These are phyloP conservation scores for Eupleurogrammus muticus DNA, from an alignment of 2,797 vertebrate species.

Conservation along the genomic window DNA sequence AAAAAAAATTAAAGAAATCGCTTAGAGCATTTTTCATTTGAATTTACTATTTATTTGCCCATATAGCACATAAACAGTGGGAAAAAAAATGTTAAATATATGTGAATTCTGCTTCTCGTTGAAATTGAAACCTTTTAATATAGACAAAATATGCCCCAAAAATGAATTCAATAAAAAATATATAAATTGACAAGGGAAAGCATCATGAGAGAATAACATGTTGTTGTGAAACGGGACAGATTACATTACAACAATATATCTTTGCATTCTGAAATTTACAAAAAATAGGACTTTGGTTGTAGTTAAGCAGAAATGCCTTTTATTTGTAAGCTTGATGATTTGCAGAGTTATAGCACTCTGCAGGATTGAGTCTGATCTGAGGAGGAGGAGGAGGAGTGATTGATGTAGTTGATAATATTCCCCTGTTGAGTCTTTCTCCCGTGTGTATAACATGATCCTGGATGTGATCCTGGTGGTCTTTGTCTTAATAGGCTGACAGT, in stretches of 20 bases:
- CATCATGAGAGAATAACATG: background rate
- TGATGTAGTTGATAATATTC: constrained; percentile 33
- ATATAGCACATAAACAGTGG: no score
- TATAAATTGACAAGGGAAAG: no score
- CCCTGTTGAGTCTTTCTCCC: constrained; percentile 25
- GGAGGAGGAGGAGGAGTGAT: constrained; percentile 28
- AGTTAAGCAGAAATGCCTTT: background rate
- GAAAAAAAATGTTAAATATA: background rate
- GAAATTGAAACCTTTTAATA: background rate
- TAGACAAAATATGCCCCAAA: background rate
- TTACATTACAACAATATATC: background rate
- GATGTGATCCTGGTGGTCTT: constrained; percentile 59
- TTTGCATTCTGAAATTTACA: background rate
- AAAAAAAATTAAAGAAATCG: background rate
- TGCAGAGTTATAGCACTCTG: background rate
- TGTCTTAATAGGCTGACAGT: constrained; percentile 70
- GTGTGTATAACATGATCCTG: constrained; percentile 64
- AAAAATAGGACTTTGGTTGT: no score
- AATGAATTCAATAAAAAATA: background rate
- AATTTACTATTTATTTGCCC: no score
- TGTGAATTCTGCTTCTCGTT: background rate
- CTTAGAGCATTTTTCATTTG: no score
- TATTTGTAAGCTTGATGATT: background rate
- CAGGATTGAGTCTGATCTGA: background rate
- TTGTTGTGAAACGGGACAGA: background rate